phyloP scores from a whole-genome alignment of 2,888 invertebrate genomes.

The Caenorhabditis sp. region DNA sequence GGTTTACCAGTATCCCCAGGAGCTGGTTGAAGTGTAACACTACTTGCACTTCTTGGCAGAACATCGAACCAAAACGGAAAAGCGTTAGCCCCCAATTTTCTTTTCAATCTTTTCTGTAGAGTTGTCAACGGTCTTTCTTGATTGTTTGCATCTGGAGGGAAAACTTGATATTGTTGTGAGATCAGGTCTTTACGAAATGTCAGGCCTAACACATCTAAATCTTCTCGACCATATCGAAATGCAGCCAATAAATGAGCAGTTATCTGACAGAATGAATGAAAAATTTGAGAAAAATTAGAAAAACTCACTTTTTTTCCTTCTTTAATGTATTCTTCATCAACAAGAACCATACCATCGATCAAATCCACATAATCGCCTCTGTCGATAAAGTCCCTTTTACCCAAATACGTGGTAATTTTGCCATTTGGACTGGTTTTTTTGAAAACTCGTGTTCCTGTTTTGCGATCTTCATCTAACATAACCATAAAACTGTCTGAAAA shows the following conservation, averaged over 20 bases:
- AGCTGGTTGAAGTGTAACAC: conserved; percentile 96
- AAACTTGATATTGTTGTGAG: conserved; percentile 81
- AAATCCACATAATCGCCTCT: conserved; percentile 89
- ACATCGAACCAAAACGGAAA: conserved; percentile 96
- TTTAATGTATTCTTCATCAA: conserved; percentile 85
- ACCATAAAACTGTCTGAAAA: conserved; percentile 2
- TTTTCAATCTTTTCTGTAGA: conserved; percentile 89
- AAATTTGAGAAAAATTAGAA: conserved; percentile 75
- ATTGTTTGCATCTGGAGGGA: conserved; percentile 74
- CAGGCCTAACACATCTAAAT: conserved; percentile 94
- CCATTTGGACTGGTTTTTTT: conserved; percentile 97
- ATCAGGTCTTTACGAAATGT: conserved; percentile 96
- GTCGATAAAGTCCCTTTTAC: conserved; percentile 96
- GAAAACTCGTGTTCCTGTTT: conserved; percentile 78
- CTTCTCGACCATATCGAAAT: conserved; percentile 97
- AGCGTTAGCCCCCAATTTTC: conserved; percentile 94
- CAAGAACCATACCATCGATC: conserved; percentile 95
- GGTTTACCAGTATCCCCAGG: conserved; percentile 88
- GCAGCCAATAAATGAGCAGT: conserved; percentile 96
- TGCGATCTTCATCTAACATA: conserved; percentile 42
- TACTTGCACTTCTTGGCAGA: conserved; percentile 95
- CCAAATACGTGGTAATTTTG: conserved; percentile 92
- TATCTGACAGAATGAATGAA: conserved; percentile 79
- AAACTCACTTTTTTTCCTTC: conserved; percentile 71
- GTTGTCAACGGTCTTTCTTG: conserved; percentile 80